These are phyloP conservation scores for Sebastes elongatus DNA, from an alignment of 2,797 vertebrate species.

Conservation along the genomic window DNA sequence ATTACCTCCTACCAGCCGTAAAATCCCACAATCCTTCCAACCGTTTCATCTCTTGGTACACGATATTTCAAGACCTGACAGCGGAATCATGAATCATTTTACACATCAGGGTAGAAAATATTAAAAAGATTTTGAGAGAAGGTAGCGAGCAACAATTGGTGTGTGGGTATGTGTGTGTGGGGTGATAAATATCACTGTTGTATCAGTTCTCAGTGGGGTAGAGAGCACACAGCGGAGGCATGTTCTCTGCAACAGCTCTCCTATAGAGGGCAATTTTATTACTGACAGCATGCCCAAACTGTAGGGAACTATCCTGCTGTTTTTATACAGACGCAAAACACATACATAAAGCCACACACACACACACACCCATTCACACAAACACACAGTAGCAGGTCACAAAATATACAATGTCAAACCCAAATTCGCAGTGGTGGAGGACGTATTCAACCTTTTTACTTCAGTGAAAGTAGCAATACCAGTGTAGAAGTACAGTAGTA, in stretches of 20 bases:
- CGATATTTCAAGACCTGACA: neutral
- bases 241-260: neutral
- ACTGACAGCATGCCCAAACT: neutral
- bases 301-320: neutral
- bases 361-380: neutral
- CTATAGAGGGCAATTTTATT: neutral
- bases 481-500: too few relatives aligned
- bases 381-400: neutral
- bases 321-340: neutral
- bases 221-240: neutral
- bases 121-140: neutral
- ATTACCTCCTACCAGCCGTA: neutral
- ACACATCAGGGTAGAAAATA: neutral
- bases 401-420: neutral
- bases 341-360: neutral
- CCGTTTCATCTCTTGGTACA: neutral
- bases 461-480: too few relatives aligned
- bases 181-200: neutral
- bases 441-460: neutral
- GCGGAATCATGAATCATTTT: constrained; percentile 5
- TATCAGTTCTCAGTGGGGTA: neutral
- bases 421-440: neutral
- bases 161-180: neutral
- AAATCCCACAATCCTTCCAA: neutral
- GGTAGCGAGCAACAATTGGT: neutral